These are phyloP conservation scores for Apogon talboti DNA, from an alignment of 2,797 vertebrate species.

Conservation along the genomic window DNA sequence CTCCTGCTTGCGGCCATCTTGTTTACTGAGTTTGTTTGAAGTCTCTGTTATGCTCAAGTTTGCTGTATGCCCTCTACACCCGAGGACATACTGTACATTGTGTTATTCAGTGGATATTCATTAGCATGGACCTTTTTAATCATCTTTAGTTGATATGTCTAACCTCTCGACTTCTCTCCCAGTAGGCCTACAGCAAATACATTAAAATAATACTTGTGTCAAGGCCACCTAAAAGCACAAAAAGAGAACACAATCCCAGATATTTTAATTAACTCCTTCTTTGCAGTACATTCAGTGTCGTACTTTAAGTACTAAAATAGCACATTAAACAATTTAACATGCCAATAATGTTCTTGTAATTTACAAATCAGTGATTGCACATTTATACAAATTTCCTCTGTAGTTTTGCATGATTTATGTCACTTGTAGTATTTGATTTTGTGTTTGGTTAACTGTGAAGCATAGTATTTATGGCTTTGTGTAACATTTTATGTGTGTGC, in stretches of 20 bases:
- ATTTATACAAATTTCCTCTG: constrained; percentile 27
- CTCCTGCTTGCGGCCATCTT: constrained; percentile 81
- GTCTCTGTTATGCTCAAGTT: constrained; percentile 70
- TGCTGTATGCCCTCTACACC: constrained; percentile 64
- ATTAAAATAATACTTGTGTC: constrained; percentile 5
- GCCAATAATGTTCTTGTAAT: constrained; percentile 15
- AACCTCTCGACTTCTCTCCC: constrained; percentile 56
- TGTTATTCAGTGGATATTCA: constrained; percentile 63
- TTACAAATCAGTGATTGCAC: constrained; percentile 17
- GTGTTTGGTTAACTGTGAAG: constrained; percentile 66
- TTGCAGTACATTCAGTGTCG: constrained; percentile 21
- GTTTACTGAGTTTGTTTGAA: constrained; percentile 70
- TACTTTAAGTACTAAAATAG: constrained; percentile 28
- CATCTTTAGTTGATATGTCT: constrained; percentile 65
- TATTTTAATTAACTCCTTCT: constrained; percentile 23
- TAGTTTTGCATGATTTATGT: constrained; percentile 72
- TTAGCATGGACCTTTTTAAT: constrained; percentile 74
- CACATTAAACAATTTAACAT: constrained; percentile 29
- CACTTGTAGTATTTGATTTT: constrained; percentile 56
- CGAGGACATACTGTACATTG: constrained; percentile 55
- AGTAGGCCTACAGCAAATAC: constrained; percentile 42
- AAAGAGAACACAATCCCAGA: constrained; percentile 13
- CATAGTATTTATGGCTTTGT: constrained; percentile 69
- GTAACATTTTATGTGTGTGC: constrained; percentile 69
- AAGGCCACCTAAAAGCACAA: constrained; percentile 40